Conservation (phyloP, 1,140 invertebrate species). For the Daktulosphaira vitifoliae region DNA sequence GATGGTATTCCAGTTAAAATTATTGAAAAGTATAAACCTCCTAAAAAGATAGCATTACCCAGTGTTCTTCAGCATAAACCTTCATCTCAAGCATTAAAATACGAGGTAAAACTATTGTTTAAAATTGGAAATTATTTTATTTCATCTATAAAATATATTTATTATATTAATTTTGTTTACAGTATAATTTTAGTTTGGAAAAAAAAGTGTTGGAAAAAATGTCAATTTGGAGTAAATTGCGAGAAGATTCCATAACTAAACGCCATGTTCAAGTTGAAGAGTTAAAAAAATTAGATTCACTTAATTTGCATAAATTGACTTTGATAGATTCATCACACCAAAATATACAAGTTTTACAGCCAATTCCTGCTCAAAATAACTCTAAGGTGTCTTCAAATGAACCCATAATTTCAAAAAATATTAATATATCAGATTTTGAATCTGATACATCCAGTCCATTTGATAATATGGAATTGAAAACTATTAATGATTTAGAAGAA, state of each 20-base stretch:
- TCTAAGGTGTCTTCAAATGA: conserved; percentile 12
- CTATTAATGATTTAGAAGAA: conserved; percentile 81
- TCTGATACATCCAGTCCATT: conserved; percentile 81
- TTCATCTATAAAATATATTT: conserved; percentile 10
- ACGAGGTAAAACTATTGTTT: neutral
- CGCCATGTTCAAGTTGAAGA: neutral
- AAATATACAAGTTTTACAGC: conserved; percentile 38
- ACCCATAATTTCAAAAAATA: conserved; percentile 34
- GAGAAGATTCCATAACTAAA: conserved; percentile 42
- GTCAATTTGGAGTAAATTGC: conserved; percentile 54
- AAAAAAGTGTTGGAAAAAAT: conserved; percentile 59
- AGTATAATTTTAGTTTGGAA: conserved; percentile 66
- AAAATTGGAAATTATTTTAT: too few species aligned
- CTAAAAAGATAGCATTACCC: conserved; percentile 52
- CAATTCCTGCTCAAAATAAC: conserved; percentile 40
- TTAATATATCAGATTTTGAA: conserved; percentile 74
- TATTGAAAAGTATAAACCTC: conserved; percentile 71
- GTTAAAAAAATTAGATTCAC: conserved; percentile 8
- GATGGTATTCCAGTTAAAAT: conserved; percentile 61
- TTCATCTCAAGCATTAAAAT: conserved; percentile 5
- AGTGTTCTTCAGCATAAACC: conserved; percentile 31
- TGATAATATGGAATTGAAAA: conserved; percentile 82
- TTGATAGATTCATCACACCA: neutral
- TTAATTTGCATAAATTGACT: conserved; percentile 13
- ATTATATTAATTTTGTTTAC: conserved; percentile 35